Conservation (phyloP, 2,888 invertebrate species). For the Leptinotarsa rubiginosa region DNA sequence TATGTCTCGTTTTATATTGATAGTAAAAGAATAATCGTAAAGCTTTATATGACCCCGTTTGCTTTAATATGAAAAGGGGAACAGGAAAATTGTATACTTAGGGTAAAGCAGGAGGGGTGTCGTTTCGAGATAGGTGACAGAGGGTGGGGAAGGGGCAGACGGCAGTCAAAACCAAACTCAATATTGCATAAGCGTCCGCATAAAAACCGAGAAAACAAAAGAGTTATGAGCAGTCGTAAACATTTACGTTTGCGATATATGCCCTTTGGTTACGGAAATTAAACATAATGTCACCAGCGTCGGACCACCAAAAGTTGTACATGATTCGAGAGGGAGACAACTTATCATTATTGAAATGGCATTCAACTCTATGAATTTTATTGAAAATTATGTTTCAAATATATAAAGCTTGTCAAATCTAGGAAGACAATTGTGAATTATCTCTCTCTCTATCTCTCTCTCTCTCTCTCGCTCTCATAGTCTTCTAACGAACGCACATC, state of each 20-base stretch:
- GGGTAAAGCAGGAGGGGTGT: conserved; percentile 14
- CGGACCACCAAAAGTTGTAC: background rate
- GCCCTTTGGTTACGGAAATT: background rate
- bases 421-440: no score
- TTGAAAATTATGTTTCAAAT: no score
- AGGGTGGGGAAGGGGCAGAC: conserved; percentile 20
- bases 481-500: no score
- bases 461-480: no score
- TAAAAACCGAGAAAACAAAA: conserved; percentile 18
- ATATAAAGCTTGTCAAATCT: no score
- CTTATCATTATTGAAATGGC: no score
- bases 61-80: conserved; percentile 49
- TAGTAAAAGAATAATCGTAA: conserved; percentile 52
- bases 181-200: conserved; percentile 18
- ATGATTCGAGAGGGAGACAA: background rate
- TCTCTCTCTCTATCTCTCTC: no score
- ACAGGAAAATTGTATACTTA: conserved; percentile 40
- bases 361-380: no score
- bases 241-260: conserved; percentile 4
- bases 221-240: conserved; percentile 20
- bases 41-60: conserved; percentile 52
- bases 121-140: conserved; percentile 9
- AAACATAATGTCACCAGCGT: conserved; percentile 11
- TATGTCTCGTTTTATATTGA: conserved; percentile 51
- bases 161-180: conserved; percentile 8